Conservation (phyloP, 2,797 vertebrate species). For the Peromyscus nudipes region DNA sequence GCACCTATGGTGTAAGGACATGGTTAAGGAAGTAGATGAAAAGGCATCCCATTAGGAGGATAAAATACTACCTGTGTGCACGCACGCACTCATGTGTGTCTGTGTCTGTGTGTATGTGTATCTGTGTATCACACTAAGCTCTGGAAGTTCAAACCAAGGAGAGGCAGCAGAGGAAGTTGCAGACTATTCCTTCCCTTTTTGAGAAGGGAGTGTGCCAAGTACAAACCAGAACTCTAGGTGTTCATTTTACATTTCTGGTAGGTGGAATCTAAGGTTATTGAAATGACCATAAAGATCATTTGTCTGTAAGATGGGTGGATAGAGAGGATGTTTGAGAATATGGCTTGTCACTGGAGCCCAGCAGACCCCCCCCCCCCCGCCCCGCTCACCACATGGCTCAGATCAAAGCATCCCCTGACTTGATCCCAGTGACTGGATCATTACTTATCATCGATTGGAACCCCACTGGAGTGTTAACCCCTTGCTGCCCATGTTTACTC, state of each 20-base stretch:
- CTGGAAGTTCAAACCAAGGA: constrained; percentile 80
- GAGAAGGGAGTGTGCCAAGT: constrained; percentile 72
- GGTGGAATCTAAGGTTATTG: constrained; percentile 83
- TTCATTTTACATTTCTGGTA: constrained; percentile 82
- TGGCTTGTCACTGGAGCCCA: constrained; percentile 88
- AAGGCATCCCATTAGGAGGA: neutral
- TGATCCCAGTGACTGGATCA: constrained; percentile 92
- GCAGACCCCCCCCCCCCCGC: constrained; percentile 86
- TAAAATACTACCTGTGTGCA: neutral
- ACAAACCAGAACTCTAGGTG: constrained; percentile 76
- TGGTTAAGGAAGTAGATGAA: neutral
- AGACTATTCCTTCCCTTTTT: constrained; percentile 41
- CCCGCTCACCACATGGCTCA: constrained; percentile 87
- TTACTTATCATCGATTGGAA: constrained; percentile 93
- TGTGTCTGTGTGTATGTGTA: neutral
- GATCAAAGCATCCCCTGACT: constrained; percentile 93
- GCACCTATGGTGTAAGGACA: neutral
- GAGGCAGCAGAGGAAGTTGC: constrained; percentile 16
- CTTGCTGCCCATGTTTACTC: constrained; percentile 71
- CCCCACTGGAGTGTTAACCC: constrained; percentile 86
- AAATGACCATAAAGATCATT: constrained; percentile 86
- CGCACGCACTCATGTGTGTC: accelerated
- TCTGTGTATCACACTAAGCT: constrained; percentile 64
- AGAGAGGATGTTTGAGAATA: constrained; percentile 87
- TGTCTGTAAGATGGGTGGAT: constrained; percentile 82